Percentiles rank a stretch among this genome's conserved stretches.
phyloP scores from a whole-genome alignment of 2,888 invertebrate species.

The Drosophila villosipedis region DNA sequence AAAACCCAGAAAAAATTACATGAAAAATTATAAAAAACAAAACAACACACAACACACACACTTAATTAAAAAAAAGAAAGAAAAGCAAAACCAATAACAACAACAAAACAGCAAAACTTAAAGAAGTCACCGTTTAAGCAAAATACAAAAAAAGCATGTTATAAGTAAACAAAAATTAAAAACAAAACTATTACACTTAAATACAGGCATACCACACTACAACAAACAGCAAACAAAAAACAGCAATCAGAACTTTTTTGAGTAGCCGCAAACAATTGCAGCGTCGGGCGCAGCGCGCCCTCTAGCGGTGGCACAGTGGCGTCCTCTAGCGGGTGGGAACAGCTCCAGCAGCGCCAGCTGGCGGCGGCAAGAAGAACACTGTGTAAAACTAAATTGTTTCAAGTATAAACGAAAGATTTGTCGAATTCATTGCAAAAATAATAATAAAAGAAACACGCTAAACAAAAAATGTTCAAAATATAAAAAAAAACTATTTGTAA shows the following conservation, averaged over 20 bases:
- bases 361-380: constrained; percentile 22
- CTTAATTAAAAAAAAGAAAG: constrained; percentile 68
- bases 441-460: constrained; percentile 41
- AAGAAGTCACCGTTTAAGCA: constrained; percentile 81
- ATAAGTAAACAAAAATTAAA: constrained; percentile 47
- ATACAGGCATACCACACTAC: constrained; percentile 56
- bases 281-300: constrained; percentile 32
- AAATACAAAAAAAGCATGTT: constrained; percentile 59
- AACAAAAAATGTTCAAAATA: constrained; percentile 40
- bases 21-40: constrained; percentile 54
- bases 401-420: constrained; percentile 64
- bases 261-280: constrained; percentile 19
- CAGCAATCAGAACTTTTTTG: constrained; percentile 22
- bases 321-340: constrained; percentile 36
- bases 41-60: constrained; percentile 51
- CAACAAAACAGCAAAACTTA: constrained; percentile 77
- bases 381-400: constrained; percentile 66
- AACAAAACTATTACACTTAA: constrained; percentile 72
- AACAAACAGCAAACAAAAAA: constrained; percentile 46
- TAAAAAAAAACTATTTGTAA: constrained; percentile 64
- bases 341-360: constrained; percentile 29
- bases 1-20: constrained; percentile 68
- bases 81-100: constrained; percentile 60
- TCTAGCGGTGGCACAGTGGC: not conserved
- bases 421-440: constrained; percentile 78